A percentile compares a stretch with the other conserved stretches of the same genome.
These are phyloP conservation scores for Diacarnus erythraeanus DNA, from an alignment of 37 sponge, comb jelly and placozoan species.

Conservation along the genomic window DNA sequence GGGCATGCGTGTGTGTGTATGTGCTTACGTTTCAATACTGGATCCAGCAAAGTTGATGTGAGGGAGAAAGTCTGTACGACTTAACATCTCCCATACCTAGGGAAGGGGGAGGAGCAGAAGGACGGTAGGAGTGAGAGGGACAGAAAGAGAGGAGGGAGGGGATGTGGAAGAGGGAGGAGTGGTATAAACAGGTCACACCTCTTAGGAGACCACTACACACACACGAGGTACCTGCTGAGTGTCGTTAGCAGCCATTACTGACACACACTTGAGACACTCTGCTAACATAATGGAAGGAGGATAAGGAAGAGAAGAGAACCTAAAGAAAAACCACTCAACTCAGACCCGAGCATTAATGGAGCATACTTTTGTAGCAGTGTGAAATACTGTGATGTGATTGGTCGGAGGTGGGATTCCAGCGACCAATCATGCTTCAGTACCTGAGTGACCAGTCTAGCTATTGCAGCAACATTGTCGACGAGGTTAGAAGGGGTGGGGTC, in stretches of 20 bases:
- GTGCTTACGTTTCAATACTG: conserved; percentile 3
- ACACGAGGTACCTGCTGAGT: conserved; percentile 24
- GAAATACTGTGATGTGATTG: conserved; percentile 46
- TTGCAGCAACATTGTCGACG: conserved; percentile 22
- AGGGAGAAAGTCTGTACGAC: conserved; percentile 66
- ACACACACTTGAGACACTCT: conserved; percentile 56
- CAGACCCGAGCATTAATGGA: too few species aligned
- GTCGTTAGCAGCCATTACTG: conserved; percentile 45
- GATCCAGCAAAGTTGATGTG: conserved; percentile 25
- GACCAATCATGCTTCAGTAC: conserved; percentile 48
- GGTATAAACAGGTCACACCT: background rate
- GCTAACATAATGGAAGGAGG: conserved; percentile 58
- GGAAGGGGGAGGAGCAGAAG: background rate
- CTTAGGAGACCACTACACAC: conserved; percentile 32
- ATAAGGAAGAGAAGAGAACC: conserved; percentile 43
- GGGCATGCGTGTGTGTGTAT: too few species aligned
- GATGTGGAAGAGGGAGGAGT: background rate
- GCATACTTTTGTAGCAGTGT: conserved; percentile 48
- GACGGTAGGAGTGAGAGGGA: background rate
- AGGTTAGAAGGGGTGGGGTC: conserved; percentile 1
- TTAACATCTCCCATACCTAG: conserved; percentile 51
- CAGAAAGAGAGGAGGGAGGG: background rate
- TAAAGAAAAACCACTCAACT: too few species aligned
- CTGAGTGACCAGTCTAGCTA: conserved; percentile 32
- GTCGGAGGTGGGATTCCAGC: conserved; percentile 25